Percentiles rank a stretch among this genome's conserved stretches.
Evolutionary conservation across 2,797 vertebrate genomes (phyloP).

Genomic region (Neopelma chrysocephalum): DNA sequence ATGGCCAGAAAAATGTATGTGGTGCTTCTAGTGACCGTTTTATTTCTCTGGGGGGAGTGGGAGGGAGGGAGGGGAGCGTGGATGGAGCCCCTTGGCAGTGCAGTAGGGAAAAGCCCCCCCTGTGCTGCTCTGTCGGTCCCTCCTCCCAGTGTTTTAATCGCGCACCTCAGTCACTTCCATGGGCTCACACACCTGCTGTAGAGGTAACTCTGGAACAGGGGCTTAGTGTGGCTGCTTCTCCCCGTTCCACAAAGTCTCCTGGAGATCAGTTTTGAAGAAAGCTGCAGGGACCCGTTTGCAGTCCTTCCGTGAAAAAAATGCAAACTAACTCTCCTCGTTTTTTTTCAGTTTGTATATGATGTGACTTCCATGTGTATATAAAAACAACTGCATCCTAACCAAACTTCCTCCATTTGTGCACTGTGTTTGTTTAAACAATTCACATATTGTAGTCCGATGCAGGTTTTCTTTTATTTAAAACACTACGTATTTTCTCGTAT

Average conservation of each 20-base stretch:
- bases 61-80: not conserved
- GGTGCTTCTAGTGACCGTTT: not conserved
- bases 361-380: constrained; percentile 81
- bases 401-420: constrained; percentile 88
- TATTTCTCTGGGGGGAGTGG: not conserved
- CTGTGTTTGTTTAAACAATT: constrained; percentile 83
- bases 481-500: constrained; percentile 72
- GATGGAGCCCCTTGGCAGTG: not conserved
- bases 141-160: not conserved
- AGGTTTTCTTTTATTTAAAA: constrained; percentile 82
- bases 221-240: constrained; percentile 33
- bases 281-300: constrained; percentile 46
- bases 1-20: not conserved
- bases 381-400: constrained; percentile 77
- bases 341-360: constrained; percentile 70
- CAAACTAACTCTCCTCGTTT: not conserved
- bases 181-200: not conserved
- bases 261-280: constrained; percentile 7
- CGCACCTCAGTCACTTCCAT: not conserved
- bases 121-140: not conserved
- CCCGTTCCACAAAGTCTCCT: not conserved
- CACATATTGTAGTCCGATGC: constrained; percentile 81
- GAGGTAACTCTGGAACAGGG: not conserved
- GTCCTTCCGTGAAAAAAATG: constrained; percentile 29
- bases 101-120: not conserved